Evolutionary conservation across 2,113 vertebrate genomes (phyloP).

Genomic region (Rafetus swinhoei): DNA sequence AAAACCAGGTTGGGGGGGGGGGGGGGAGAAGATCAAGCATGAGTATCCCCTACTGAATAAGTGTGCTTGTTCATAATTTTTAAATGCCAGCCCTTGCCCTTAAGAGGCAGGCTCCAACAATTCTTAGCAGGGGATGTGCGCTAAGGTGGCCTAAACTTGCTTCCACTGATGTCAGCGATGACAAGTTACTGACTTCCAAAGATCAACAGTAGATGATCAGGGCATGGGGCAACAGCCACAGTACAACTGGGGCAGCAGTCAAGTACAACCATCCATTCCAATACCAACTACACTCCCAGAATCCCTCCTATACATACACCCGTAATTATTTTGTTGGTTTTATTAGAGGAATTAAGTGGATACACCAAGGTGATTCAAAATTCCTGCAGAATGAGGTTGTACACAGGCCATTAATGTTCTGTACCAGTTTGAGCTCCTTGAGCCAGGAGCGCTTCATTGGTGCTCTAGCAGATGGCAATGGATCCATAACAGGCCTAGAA

Average conservation of each 20-base stretch:
- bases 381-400: not conserved
- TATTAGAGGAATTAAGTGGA: too few species aligned
- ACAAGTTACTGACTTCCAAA: not conserved
- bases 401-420: not conserved
- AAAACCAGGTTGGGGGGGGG: not conserved
- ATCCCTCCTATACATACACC: too few species aligned
- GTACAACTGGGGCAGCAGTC: too few species aligned
- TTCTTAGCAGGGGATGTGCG: not conserved
- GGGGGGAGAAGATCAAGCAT: not conserved
- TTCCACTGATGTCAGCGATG: not conserved
- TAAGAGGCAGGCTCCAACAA: not conserved
- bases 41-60: not conserved
- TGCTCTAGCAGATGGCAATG: not conserved
- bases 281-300: too few species aligned
- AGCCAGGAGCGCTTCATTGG: conserved; percentile 1
- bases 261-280: too few species aligned
- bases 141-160: not conserved
- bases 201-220: not conserved
- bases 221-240: too few species aligned
- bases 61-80: too few species aligned
- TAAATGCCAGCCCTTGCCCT: too few species aligned
- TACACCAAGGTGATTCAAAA: too few species aligned
- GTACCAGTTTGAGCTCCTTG: not conserved
- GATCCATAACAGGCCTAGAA: not conserved
- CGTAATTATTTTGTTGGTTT: too few species aligned